phyloP scores from a whole-genome alignment of 1,140 invertebrate genomes.

The Neuroterus valhalla region DNA sequence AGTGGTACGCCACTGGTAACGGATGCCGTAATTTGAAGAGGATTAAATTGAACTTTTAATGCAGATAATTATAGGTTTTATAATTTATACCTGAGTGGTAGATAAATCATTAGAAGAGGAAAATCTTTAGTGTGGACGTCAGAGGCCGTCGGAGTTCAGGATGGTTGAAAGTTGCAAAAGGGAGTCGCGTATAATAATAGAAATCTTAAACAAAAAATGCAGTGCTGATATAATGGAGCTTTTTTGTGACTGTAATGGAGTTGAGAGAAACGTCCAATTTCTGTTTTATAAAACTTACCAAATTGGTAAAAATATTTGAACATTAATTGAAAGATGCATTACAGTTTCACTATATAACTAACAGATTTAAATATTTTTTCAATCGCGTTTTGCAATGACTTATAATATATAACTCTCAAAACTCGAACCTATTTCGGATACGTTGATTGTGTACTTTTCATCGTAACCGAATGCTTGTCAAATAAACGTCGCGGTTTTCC shows the following conservation, averaged over 20 bases:
- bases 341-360: too few relatives aligned
- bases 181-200: neutral
- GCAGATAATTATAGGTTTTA: slow-evolving; percentile 26
- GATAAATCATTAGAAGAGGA: slow-evolving; percentile 9
- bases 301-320: too few relatives aligned
- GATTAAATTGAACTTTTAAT: slow-evolving; percentile 26
- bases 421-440: neutral
- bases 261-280: too few relatives aligned
- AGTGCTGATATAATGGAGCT: neutral
- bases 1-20: slow-evolving; percentile 16
- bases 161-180: slow-evolving; percentile 15
- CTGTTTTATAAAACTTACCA: too few relatives aligned
- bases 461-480: slow-evolving; percentile 7
- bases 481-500: slow-evolving; percentile 2
- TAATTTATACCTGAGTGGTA: slow-evolving; percentile 14
- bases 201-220: neutral
- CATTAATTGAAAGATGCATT: too few relatives aligned
- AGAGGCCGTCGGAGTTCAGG: neutral
- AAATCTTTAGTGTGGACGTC: slow-evolving; percentile 9
- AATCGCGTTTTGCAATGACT: too few relatives aligned
- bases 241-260: too few relatives aligned
- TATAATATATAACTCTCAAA: too few relatives aligned
- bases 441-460: neutral
- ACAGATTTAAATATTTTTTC: too few relatives aligned
- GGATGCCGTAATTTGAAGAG: slow-evolving; percentile 18